Evolutionary conservation across 2,888 invertebrate genomes (phyloP), one percentile per base, ranked within the genome.

Genomic region (Dichetophora obliterata): DNA sequence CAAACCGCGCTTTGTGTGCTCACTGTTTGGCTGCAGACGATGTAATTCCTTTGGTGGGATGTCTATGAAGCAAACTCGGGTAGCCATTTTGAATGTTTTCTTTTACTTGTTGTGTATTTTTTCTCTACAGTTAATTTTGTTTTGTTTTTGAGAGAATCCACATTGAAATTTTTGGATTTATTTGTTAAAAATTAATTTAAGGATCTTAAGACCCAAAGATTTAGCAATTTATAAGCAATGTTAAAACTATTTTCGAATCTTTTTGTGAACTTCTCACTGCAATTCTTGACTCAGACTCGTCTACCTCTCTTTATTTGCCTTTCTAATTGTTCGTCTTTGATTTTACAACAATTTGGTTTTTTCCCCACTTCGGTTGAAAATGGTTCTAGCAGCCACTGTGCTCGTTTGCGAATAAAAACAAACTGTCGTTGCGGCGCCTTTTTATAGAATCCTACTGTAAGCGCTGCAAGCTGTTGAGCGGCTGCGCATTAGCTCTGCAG

Each of bases 371-470:
- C 63, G 52, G 27, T 48, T 16, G 43, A 48, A 48, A 68, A 75
- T 59, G 31, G 43, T 70, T 65, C 57, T 81, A 75, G 77, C 83
- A 82, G 75, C 74, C 75, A 76, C 84, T 83, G 81, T 81, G 84
- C 83, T 83, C 84, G 82, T 81, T 82, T 83, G 82, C 84, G 85
- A 86, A 84, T 88, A 87, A 83, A 85, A 84, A 84, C 84, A 82
- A 84, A 84, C 83, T 80, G 81, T 75, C 80, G 65, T 80, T 79
- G 84, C 83, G 82, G 85, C 85, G 80, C 81, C 78, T 82, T 87
- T 86, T 85, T 88, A 88, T 88, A 88, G 85, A 80, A 83, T 86
- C 77, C 73, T 22, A n/a, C 6, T 54, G 19, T n/a, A 9, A 9
- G 11, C 61, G 50, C 57, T 75, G 72, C 76, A 68, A 79, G 80